Conservation (phyloP, 2,888 invertebrate genomes). For the Caenorhabditis angaria region DNA sequence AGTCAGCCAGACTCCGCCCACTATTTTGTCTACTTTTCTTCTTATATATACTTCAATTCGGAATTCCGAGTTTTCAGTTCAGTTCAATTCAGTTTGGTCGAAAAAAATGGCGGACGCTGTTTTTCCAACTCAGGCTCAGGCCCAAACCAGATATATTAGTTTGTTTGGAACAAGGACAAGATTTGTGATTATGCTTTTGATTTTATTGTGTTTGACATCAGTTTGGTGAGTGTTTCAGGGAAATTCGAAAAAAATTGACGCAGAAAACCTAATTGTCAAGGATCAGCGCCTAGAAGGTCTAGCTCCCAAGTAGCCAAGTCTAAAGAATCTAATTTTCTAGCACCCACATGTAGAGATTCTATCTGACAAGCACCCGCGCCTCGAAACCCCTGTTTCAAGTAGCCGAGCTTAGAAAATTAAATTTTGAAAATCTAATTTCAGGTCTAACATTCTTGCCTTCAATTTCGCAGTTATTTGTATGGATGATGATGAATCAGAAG, state of each 20-base stretch:
- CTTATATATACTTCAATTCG: neutral
- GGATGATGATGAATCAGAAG: neutral
- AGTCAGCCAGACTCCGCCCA: neutral
- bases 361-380: too few species aligned
- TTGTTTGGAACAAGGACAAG: conserved; percentile 69
- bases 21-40: neutral
- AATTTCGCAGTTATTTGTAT: conserved; percentile 70
- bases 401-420: too few species aligned
- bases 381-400: too few species aligned
- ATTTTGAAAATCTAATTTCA: conserved; percentile 15
- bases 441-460: conserved; percentile 70
- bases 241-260: neutral
- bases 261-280: neutral
- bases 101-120: conserved; percentile 21
- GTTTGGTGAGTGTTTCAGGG: conserved; percentile 57
- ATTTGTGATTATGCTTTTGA: conserved; percentile 67
- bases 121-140: conserved; percentile 50
- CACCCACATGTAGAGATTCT: too few species aligned
- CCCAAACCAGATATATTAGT: conserved; percentile 51
- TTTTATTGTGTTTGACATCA: conserved; percentile 66
- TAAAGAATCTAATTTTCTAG: too few species aligned
- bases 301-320: conserved; percentile 5
- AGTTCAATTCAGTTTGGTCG: neutral
- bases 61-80: neutral
- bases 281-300: neutral